Evolutionary conservation across 2,797 vertebrate genomes (phyloP), one percentile per base, ranked within the genome.

Genomic region (Eulemur coronatus): DNA sequence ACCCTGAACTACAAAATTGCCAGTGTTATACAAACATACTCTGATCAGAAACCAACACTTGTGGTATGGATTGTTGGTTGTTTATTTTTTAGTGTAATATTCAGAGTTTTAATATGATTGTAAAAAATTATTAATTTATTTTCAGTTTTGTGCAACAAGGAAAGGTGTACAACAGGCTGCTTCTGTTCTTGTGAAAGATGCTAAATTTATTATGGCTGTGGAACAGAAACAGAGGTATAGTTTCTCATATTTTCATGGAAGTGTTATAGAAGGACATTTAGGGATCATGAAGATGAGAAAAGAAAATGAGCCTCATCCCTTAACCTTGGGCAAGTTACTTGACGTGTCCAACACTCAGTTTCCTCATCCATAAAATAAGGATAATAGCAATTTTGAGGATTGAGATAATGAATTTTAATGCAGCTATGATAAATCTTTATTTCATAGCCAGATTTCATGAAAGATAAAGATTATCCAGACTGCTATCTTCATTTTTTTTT

Each of bases 101-200:
- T 94, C 38, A 20, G 75, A 95, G 96, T 97, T 97, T 96, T 86
- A 84, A 63, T 79, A 91, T 91, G 67, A 7, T 97, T 84, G 82
- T 98, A 87, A 97, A 97, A 98, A 94, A 87, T 5, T 87, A 43
- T 91, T 96, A 96, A 98, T 97, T 98, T 94, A 65, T 97, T 97
- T 98, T 79, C 97, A 99, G 99, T 99, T 99, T 98, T 99, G 99
- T 99, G 99, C 99, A 73, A 99, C 99, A 82, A 99, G 99, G 97
- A 99, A 99, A 99, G 99, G 99, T 98, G 99, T 99, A 79, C 99
- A 99, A 97, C 99, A 99, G 96, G 99, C 99, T 4, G 99, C 99
- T 97, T 98, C 99, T 96, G 98, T 99, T 98, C 98, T 99, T 96
- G 99, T 99, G 89, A 99, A 99, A 98, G 99, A 99, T 96, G 99